Evolutionary conservation across 2,888 invertebrate genomes (phyloP).

Genomic region (Eupithecia inturbata): DNA sequence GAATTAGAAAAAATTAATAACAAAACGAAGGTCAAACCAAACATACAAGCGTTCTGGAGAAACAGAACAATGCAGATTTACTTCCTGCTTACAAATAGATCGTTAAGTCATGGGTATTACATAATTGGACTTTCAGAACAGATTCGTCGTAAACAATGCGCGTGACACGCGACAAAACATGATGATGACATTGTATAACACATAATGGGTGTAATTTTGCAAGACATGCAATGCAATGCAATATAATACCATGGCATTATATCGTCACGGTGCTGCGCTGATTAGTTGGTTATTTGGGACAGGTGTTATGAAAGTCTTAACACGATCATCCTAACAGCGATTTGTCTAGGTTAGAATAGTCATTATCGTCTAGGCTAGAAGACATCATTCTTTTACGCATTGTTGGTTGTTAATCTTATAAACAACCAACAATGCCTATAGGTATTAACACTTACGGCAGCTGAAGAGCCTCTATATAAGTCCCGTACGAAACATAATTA

Average conservation of each 20-base stretch:
- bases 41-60: not conserved
- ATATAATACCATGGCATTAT: slow-evolving; percentile 44
- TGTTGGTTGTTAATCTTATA: too few species aligned
- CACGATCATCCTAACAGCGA: not conserved
- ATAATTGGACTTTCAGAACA: slow-evolving; percentile 34
- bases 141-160: slow-evolving; percentile 44
- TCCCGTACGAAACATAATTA: too few species aligned
- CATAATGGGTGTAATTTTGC: slow-evolving; percentile 50
- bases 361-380: not conserved
- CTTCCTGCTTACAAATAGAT: slow-evolving; percentile 16
- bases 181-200: slow-evolving; percentile 47
- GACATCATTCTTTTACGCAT: not conserved
- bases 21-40: not conserved
- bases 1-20: not conserved
- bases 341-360: not conserved
- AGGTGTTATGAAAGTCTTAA: slow-evolving; percentile 29
- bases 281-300: slow-evolving; percentile 34
- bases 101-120: slow-evolving; percentile 12
- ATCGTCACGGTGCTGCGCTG: slow-evolving; percentile 51
- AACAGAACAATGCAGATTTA: not conserved
- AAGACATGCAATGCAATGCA: slow-evolving; percentile 40
- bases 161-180: slow-evolving; percentile 51
- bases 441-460: too few species aligned
- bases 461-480: too few species aligned
- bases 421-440: too few species aligned